These are phyloP conservation scores for Macroglossus sobrinus DNA, from an alignment of 2,113 vertebrate genomes.

Conservation along the genomic window DNA sequence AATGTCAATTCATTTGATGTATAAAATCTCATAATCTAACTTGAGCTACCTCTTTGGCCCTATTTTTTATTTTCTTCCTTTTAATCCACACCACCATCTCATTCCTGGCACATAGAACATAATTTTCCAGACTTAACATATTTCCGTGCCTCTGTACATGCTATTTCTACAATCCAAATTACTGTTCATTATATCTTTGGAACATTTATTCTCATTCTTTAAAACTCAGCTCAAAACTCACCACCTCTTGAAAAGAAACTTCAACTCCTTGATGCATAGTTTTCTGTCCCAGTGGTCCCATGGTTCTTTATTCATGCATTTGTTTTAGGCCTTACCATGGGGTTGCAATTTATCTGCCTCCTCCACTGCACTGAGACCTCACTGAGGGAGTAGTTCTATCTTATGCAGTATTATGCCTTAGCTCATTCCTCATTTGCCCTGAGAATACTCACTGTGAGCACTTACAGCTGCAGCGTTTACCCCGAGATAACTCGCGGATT, in stretches of 20 bases:
- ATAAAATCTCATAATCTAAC: neutral
- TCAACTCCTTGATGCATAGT: neutral
- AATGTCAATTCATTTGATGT: neutral
- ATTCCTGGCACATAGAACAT: neutral
- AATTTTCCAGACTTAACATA: neutral
- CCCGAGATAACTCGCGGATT: too few relatives aligned
- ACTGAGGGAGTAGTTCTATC: neutral
- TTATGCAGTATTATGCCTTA: neutral
- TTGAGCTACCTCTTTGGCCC: neutral
- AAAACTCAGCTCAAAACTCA: neutral
- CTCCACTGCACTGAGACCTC: neutral
- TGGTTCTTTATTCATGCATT: neutral
- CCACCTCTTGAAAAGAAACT: neutral
- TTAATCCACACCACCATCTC: neutral
- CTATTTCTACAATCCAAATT: neutral
- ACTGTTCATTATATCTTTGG: neutral
- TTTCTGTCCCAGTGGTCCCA: neutral
- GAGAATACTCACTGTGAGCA: too few relatives aligned
- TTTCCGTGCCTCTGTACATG: neutral
- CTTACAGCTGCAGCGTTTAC: too few relatives aligned
- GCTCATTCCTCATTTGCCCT: too few relatives aligned
- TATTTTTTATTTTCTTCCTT: neutral
- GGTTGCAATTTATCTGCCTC: neutral
- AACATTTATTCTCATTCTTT: neutral
- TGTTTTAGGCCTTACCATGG: neutral